Evolutionary conservation across 23 tunicate species (phyloP).

Genomic region (Trididemnum miniatum): DNA sequence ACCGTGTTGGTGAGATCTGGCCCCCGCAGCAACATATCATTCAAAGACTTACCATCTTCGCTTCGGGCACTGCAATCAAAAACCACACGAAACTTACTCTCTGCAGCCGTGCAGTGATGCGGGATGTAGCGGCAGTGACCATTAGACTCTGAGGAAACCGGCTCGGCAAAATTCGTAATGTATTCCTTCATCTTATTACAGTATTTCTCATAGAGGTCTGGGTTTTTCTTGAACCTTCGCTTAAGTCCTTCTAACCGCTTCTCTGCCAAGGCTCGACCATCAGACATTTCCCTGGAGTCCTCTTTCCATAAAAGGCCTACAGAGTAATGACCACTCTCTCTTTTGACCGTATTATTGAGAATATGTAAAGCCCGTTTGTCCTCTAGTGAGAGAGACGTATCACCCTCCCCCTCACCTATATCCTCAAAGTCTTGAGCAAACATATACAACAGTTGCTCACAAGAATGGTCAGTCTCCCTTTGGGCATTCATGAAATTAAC

Average conservation of each 20-base stretch:
- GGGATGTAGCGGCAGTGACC: neutral
- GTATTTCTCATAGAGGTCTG: neutral
- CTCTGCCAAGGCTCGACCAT: neutral
- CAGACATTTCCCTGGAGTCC: neutral
- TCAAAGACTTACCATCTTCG: neutral
- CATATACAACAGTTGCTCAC: neutral
- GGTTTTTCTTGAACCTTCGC: neutral
- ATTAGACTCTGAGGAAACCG: neutral
- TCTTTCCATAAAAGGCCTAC: conserved; percentile 19
- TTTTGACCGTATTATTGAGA: neutral
- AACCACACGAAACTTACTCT: neutral
- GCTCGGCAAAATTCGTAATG: neutral
- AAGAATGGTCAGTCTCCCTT: neutral
- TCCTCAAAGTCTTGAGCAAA: conserved; percentile 6
- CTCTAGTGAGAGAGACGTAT: neutral
- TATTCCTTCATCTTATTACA: neutral
- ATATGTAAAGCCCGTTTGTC: conserved; percentile 12
- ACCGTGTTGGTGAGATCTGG: neutral
- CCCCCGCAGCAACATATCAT: neutral
- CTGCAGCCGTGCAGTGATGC: conserved; percentile 2
- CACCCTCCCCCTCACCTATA: neutral
- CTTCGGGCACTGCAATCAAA: conserved; percentile 7
- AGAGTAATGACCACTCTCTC: neutral
- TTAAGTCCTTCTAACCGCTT: neutral
- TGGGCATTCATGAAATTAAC: neutral